These are phyloP conservation scores for Euproctis similis DNA, from an alignment of 2,888 invertebrate species.

Conservation along the genomic window DNA sequence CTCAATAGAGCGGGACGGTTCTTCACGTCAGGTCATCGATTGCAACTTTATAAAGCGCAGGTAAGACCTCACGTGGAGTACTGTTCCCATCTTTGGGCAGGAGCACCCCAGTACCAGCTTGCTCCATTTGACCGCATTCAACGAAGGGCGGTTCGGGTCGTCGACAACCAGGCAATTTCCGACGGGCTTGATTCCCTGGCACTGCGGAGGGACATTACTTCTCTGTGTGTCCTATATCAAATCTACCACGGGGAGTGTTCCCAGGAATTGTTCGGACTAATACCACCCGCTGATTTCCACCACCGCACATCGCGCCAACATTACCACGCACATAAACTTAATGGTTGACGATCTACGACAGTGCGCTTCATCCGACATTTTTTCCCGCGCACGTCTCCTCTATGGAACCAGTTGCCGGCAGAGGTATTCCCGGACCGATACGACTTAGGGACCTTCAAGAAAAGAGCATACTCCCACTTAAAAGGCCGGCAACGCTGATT, in stretches of 20 bases:
- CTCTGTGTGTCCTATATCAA: no score
- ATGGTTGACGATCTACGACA: not conserved
- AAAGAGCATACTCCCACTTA: no score
- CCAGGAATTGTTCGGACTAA: not conserved
- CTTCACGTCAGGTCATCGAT: not conserved
- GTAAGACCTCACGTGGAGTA: constrained; percentile 10
- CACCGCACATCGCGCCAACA: not conserved
- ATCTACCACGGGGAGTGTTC: not conserved
- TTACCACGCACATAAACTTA: no score
- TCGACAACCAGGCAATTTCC: not conserved
- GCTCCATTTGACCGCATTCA: constrained; percentile 2
- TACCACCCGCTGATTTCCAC: not conserved
- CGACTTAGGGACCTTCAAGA: no score
- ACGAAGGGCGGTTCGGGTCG: not conserved
- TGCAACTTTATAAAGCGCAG: constrained; percentile 2
- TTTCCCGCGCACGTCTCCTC: no score
- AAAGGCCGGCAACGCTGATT: no score
- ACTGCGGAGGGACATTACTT: not conserved
- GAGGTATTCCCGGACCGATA: no score
- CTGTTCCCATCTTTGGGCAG: constrained; percentile 9
- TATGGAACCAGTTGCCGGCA: no score
- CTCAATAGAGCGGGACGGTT: constrained; percentile 1
- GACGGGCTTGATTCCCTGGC: not conserved
- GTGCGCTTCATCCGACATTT: no score
- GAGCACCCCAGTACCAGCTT: constrained; percentile 5